These are phyloP conservation scores for Melanotaenia trifasciata DNA, from an alignment of 2,797 vertebrate genomes.

Conservation along the genomic window DNA sequence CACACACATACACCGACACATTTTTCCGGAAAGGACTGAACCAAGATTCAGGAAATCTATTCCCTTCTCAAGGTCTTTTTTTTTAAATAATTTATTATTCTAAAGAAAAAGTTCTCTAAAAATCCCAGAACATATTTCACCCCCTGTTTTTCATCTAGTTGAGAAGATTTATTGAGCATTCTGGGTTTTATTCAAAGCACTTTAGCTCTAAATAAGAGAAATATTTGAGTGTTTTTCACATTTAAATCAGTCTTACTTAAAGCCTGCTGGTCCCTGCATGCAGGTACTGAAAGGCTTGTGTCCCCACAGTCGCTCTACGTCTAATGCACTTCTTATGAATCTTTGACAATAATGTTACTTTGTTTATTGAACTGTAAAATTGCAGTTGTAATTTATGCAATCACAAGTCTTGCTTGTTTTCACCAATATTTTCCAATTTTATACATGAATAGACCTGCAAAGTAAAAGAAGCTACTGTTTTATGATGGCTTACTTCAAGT, in stretches of 20 bases:
- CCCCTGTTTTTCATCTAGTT: too few relatives aligned
- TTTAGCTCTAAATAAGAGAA: neutral
- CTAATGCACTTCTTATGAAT: neutral
- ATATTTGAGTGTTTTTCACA: neutral
- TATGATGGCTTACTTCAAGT: too few relatives aligned
- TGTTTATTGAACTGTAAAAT: neutral
- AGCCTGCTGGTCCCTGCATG: neutral
- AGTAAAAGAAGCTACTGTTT: neutral
- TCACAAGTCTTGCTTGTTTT: neutral
- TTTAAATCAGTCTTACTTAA: neutral
- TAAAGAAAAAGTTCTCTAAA: constrained; percentile 1
- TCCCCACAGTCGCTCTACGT: neutral
- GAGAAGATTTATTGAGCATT: constrained; percentile 8
- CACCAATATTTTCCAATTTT: neutral
- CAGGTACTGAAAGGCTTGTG: neutral
- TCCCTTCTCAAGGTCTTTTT: constrained; percentile 1
- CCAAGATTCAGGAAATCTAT: constrained; percentile 26
- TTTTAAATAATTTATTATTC: neutral
- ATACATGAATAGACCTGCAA: neutral
- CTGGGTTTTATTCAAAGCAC: neutral
- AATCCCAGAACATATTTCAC: constrained; percentile 1
- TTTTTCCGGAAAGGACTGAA: constrained; percentile 8
- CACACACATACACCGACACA: neutral
- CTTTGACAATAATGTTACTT: neutral
- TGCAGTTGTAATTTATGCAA: neutral